These are phyloP conservation scores for Graptemys geographica DNA, from an alignment of 2,797 vertebrate genomes.

Conservation along the genomic window DNA sequence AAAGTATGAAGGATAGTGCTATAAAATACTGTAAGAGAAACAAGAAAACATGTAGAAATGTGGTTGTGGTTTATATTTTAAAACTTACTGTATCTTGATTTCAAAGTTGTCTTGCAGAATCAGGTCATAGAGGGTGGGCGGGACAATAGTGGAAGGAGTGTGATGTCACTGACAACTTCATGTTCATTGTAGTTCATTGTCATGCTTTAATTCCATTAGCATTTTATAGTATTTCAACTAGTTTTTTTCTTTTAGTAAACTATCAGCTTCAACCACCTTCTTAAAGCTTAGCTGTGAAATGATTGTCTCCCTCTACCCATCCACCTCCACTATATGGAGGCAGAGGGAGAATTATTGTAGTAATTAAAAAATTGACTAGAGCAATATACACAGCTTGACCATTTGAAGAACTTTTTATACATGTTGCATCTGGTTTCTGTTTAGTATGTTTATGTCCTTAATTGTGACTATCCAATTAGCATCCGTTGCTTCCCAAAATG, in stretches of 20 bases:
- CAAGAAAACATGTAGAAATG: not conserved
- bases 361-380: not conserved
- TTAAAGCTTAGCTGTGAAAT: slow-evolving; percentile 25
- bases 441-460: not conserved
- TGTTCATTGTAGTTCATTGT: not conserved
- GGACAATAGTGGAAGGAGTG: not conserved
- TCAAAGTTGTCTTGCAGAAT: not conserved
- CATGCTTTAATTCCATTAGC: not conserved
- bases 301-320: not conserved
- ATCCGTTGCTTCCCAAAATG: not conserved
- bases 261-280: not conserved
- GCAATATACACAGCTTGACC: slow-evolving; percentile 2
- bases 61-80: not conserved
- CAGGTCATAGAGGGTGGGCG: accelerated
- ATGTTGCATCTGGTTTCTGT: not conserved
- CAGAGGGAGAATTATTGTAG: slow-evolving; percentile 11
- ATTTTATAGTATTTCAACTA: too few species aligned
- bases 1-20: not conserved
- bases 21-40: not conserved
- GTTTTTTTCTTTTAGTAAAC: not conserved
- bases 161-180: not conserved
- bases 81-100: not conserved
- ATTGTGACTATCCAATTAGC: not conserved
- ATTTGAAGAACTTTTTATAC: not conserved
- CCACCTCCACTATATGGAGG: not conserved